These are phyloP conservation scores for Lanistes nyassanus DNA, from an alignment of 1,140 invertebrate species.

Conservation along the genomic window DNA sequence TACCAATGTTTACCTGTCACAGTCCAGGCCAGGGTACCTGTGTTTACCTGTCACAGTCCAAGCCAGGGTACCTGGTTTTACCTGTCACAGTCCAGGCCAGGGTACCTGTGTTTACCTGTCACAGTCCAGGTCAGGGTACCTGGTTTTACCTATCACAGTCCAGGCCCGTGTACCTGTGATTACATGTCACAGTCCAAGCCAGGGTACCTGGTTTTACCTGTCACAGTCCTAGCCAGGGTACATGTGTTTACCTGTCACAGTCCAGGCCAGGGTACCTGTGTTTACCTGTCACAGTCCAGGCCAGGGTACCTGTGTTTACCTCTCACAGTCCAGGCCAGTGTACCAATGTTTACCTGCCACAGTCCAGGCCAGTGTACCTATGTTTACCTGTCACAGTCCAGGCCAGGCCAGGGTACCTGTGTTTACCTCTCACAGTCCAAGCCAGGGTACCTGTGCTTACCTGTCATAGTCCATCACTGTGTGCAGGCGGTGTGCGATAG, in stretches of 20 bases:
- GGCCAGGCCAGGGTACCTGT: not conserved
- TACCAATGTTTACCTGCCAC: too few species aligned
- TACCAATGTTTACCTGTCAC: too few species aligned
- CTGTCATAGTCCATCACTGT: conserved; percentile 62
- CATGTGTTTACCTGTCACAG: too few species aligned
- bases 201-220: too few species aligned
- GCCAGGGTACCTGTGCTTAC: too few species aligned
- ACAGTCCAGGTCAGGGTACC: not conserved
- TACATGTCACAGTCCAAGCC: conserved; percentile 30
- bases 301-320: not conserved
- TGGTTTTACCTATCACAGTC: not conserved
- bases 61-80: not conserved
- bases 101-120: too few species aligned
- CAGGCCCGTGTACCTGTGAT: not conserved
- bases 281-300: not conserved
- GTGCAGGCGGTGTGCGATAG: conserved; percentile 67
- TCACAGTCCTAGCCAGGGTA: too few species aligned
- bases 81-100: not conserved
- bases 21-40: too few species aligned
- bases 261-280: too few species aligned
- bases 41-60: not conserved
- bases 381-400: too few species aligned
- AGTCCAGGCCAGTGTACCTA: not conserved
- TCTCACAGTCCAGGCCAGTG: not conserved
- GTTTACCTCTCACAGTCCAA: conserved; percentile 33